Base-by-base conservation (phyloP, 2,888 invertebrate genomes). In the Coremacera marginata region DNA sequence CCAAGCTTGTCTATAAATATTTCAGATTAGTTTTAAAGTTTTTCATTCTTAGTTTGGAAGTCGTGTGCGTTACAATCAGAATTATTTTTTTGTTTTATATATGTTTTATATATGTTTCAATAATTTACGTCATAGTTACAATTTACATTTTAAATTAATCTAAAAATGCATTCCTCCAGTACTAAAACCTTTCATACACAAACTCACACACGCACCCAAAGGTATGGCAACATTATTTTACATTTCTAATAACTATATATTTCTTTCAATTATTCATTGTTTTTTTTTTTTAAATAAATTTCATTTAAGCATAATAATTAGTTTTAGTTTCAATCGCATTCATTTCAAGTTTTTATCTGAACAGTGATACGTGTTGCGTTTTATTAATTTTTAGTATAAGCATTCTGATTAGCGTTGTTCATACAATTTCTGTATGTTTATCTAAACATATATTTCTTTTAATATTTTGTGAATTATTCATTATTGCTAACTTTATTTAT, bases 141-240 rank as follows among this genome's bases (percentile, higher is more conserved):
- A 19, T 14, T 71, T 57, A 25, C 57, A 34, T 49, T 16, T 70
- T n/a, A 37, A 22, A 37, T 37, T 5, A 52, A n/a, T 75, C 49
- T n/a, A 31, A 75, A 68, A 70, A 84, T 84, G 84, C 82, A 84
- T 51, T 81, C 83, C 11, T 84, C 82, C 37, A 71, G 37, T 34
- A 55, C 57, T 55, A 55, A 60, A 19, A 71, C 71, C 19, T 71
- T 71, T 60, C 71, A 57, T 22, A 71, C 71, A 37, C 77, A 80
- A 37, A 81, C 81, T 77, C 78, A 82, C 65, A 67, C 76, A 37
- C 74, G 67, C 55, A 78, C 60, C 14, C 77, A 65, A 68, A 75
- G 80, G 80, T 81, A 80, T 68, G 49, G 49, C 9, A 51, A n/a
- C 25, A 16, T 63, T 27, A n/a, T 27, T 16, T 27, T 63, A 55